These are phyloP conservation scores for Spondyliosoma cantharus DNA, from an alignment of 2,797 vertebrate species.

Conservation along the genomic window DNA sequence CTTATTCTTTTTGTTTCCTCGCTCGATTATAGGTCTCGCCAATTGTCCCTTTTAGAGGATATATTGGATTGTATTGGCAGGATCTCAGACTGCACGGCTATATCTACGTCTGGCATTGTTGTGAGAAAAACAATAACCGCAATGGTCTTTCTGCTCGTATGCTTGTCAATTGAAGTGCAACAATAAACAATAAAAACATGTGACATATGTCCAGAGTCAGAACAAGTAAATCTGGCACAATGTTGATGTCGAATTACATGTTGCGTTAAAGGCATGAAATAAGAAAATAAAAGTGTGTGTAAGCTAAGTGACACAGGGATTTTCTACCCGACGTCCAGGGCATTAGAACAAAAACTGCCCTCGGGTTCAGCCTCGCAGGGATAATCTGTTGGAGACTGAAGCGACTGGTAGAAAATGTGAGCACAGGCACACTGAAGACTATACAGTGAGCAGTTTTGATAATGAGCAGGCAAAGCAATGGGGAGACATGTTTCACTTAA, in stretches of 20 bases:
- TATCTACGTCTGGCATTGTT: constrained; percentile 4
- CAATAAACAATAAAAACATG: background rate
- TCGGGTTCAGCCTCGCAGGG: background rate
- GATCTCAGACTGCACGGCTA: background rate
- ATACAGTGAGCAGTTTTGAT: constrained; percentile 1
- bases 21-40: too few species aligned
- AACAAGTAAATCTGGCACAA: background rate
- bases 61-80: background rate
- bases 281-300: too few species aligned
- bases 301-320: too few species aligned
- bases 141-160: background rate
- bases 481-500: background rate
- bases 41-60: background rate
- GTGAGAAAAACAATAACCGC: background rate
- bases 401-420: background rate
- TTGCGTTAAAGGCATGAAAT: background rate
- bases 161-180: background rate
- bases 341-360: background rate
- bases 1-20: too few species aligned
- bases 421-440: background rate
- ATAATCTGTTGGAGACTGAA: background rate
- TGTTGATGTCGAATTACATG: background rate
- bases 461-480: constrained; percentile 1
- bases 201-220: background rate
- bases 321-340: background rate